Evolutionary conservation across 1,140 invertebrate genomes (phyloP).

Genomic region (Colletes gigas): DNA sequence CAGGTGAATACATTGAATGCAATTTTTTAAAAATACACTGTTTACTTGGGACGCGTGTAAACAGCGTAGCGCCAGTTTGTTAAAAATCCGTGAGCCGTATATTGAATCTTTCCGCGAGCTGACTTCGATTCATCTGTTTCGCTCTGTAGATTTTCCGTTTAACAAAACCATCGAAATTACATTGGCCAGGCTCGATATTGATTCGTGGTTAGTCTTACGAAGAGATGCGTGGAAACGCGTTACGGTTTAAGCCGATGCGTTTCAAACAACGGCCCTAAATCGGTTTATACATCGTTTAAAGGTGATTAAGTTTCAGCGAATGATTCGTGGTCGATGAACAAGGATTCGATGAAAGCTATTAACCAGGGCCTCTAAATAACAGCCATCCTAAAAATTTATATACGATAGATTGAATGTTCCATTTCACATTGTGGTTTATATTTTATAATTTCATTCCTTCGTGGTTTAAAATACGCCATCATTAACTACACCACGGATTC

Average conservation of each 20-base stretch:
- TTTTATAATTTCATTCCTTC: too few relatives aligned
- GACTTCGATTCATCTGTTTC: not conserved
- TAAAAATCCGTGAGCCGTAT: not conserved
- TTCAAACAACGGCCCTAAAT: not conserved
- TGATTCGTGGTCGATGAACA: not conserved
- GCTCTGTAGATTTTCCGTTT: not conserved
- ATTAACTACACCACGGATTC: too few relatives aligned
- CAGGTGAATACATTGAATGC: too few relatives aligned
- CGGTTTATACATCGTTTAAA: conserved; percentile 3
- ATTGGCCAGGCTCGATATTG: conserved; percentile 5
- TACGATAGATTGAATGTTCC: too few relatives aligned
- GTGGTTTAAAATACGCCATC: too few relatives aligned
- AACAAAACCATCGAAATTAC: not conserved
- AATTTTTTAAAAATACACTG: not conserved
- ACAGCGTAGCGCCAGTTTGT: not conserved
- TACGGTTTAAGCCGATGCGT: not conserved
- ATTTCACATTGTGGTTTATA: too few relatives aligned
- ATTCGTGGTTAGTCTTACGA: not conserved
- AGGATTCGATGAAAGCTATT: not conserved
- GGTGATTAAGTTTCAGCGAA: not conserved
- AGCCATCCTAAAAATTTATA: too few relatives aligned
- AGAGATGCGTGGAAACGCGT: not conserved
- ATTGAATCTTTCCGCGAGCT: not conserved
- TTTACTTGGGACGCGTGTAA: not conserved
- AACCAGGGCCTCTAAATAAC: not conserved